Evolutionary conservation across 2,888 invertebrate species (phyloP).

Genomic region (Automeris io): DNA sequence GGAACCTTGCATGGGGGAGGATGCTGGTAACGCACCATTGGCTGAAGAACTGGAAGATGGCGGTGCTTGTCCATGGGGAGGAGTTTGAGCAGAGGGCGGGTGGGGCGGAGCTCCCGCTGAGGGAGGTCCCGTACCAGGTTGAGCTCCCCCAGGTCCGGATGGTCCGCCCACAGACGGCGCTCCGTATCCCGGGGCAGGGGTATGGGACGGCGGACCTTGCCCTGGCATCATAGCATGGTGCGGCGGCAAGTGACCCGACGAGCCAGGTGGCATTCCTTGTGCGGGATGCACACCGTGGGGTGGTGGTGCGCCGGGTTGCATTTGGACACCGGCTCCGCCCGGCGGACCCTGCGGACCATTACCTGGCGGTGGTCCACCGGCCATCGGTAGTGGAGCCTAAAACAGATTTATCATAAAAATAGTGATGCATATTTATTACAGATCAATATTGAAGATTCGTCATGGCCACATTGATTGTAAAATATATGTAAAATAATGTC

Average conservation of each 20-base stretch:
- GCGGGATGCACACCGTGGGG: slow-evolving; percentile 61
- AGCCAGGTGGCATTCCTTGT: slow-evolving; percentile 39
- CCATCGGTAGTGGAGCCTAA: slow-evolving; percentile 62
- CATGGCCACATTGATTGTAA: background rate
- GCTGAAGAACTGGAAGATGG: slow-evolving; percentile 43
- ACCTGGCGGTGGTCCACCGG: slow-evolving; percentile 59
- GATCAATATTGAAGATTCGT: background rate
- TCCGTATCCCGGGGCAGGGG: slow-evolving; percentile 32
- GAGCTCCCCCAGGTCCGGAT: slow-evolving; percentile 23
- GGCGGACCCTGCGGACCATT: slow-evolving; percentile 51
- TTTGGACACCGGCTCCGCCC: slow-evolving; percentile 28
- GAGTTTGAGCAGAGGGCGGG: slow-evolving; percentile 53
- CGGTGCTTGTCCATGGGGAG: slow-evolving; percentile 51
- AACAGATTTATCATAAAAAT: slow-evolving; percentile 4
- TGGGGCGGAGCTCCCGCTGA: slow-evolving; percentile 29
- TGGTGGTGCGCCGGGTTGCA: slow-evolving; percentile 42
- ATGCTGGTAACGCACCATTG: slow-evolving; percentile 52
- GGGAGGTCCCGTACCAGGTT: slow-evolving; percentile 23
- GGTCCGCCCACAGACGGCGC: slow-evolving; percentile 30
- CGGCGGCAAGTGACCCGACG: slow-evolving; percentile 46
- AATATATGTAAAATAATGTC: background rate
- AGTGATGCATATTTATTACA: background rate
- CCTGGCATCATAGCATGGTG: slow-evolving; percentile 59
- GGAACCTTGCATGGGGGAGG: slow-evolving; percentile 64
- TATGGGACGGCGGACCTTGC: slow-evolving; percentile 41